phyloP scores from a whole-genome alignment of 2,888 invertebrate genomes.

The Brachyptera putata region DNA sequence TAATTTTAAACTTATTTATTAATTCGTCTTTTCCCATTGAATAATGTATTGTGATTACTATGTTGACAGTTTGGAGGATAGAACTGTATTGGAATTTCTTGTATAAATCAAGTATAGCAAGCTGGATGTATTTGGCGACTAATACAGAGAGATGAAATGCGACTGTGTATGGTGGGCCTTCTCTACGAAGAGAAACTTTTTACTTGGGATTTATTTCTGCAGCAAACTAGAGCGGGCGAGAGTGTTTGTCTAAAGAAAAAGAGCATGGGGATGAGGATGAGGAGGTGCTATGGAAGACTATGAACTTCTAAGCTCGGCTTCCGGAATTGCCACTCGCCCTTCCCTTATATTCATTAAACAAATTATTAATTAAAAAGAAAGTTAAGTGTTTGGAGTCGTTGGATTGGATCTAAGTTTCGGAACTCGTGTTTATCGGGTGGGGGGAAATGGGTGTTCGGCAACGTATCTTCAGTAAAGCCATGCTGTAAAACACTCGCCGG shows the following conservation, averaged over 20 bases:
- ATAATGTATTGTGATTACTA: too few relatives aligned
- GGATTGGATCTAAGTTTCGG: not conserved
- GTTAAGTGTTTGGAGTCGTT: constrained; percentile 11
- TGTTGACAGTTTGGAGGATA: too few relatives aligned
- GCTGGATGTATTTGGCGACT: not conserved
- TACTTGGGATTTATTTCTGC: constrained; percentile 22
- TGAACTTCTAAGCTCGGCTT: too few relatives aligned
- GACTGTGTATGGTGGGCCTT: too few relatives aligned
- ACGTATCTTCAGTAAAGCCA: not conserved
- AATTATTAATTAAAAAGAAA: constrained; percentile 30
- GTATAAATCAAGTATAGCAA: not conserved
- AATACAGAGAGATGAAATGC: not conserved
- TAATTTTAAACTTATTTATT: constrained; percentile 17
- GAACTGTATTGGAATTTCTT: too few relatives aligned
- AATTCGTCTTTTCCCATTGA: constrained; percentile 10
- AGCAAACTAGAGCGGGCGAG: constrained; percentile 7
- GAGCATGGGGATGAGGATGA: constrained; percentile 11
- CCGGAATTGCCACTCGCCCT: constrained; percentile 10
- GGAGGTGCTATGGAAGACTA: too few relatives aligned
- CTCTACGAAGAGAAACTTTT: constrained; percentile 16
- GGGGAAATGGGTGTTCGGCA: not conserved
- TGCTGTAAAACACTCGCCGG: not conserved
- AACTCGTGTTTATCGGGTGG: constrained; percentile 6
- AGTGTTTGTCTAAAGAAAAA: constrained; percentile 1
- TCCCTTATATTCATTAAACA: constrained; percentile 26